Base-by-base conservation (phyloP, 2,113 vertebrate genomes). In the Salminus brasiliensis region DNA sequence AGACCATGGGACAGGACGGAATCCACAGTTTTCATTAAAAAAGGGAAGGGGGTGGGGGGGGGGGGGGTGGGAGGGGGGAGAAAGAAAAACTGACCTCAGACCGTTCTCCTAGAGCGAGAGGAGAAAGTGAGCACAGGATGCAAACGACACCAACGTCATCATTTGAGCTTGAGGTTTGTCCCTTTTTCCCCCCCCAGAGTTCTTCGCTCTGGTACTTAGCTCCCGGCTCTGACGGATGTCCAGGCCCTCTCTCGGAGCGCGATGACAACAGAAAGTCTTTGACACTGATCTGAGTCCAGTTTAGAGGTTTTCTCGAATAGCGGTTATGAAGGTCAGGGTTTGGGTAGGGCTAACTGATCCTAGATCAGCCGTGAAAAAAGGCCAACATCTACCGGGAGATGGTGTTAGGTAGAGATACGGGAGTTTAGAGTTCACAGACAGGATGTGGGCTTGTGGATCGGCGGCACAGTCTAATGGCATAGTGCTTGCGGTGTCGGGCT, bases 1-100 rank as follows among this genome's bases (percentile, higher is more conserved):
- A 93, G 93, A 93, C 92, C 93, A 93, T 93, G 92, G 92, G 91
- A 93, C 93, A 88, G 91, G 93, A 93, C 92, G 91, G 92, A 92
- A 92, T 93, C 92, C 93, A 93, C 93, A 93, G 90, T 85, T 84
- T 84, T 84, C 75, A 78, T 81, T 81, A 72, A 91, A 91, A 88
- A 75, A 63, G 32, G 52, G n/a, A n/a, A n/a, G 47, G 47, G 60
- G 53, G 72, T 57, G 34, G 57, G 43, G 57, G 68, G 55, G 43
- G 76, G 52, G 47, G 47, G 60, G 53, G 72, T 57, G 34, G 57
- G 43, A 65, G 68, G 55, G 43, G 76, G 59, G 32, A 74, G 57
- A 74, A 49, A 34, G 49, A 63, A 72, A 30, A 21, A 69, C 80
- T 78, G 74, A 69, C 55, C 68, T 68, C 79, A 75, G 77, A 81